A percentile compares a stretch with the other conserved stretches of the same genome.
phyloP scores from a whole-genome alignment of 1,140 invertebrate genomes.

The Tetragonula clypearis region DNA sequence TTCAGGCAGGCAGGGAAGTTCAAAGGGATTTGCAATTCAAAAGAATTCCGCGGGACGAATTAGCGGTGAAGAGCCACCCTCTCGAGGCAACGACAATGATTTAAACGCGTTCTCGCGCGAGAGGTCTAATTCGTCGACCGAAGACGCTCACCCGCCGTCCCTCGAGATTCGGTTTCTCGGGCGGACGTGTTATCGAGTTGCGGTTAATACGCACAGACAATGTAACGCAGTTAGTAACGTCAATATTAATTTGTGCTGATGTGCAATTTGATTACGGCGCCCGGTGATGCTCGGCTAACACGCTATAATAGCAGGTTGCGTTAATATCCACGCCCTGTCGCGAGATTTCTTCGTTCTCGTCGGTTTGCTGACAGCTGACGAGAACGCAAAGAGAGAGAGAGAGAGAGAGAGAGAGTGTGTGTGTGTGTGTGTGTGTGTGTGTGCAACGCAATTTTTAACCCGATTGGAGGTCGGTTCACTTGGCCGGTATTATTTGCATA shows the following conservation, averaged over 20 bases:
- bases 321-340: background rate
- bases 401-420: too few relatives aligned
- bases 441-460: background rate
- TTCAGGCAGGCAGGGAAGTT: too few relatives aligned
- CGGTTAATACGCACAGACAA: conserved; percentile 48
- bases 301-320: conserved; percentile 37
- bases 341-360: background rate
- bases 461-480: background rate
- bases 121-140: background rate
- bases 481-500: conserved; percentile 16
- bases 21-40: background rate
- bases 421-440: too few relatives aligned
- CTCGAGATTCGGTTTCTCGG: background rate
- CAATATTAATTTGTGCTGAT: conserved; percentile 57
- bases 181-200: conserved; percentile 25
- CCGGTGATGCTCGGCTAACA: conserved; percentile 36
- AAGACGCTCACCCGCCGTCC: background rate
- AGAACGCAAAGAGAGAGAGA: background rate
- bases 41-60: too few relatives aligned
- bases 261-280: conserved; percentile 47
- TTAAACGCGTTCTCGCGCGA: background rate
- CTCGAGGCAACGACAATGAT: background rate
- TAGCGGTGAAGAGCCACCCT: too few relatives aligned
- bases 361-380: background rate
- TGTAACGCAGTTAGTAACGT: conserved; percentile 51